Base-by-base conservation (phyloP, 2,888 invertebrate species). In the Gari tellinella region DNA sequence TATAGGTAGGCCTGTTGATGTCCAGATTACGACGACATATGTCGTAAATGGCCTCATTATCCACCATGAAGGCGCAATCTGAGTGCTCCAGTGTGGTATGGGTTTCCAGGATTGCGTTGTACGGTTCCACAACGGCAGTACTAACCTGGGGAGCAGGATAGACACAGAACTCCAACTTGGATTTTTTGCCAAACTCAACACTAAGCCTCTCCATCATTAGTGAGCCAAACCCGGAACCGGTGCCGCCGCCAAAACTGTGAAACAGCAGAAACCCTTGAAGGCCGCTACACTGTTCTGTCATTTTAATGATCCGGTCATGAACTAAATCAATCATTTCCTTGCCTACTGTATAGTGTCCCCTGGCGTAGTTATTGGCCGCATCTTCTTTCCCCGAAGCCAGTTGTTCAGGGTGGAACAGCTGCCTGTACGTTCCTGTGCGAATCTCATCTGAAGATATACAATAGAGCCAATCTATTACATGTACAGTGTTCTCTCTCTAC, bases 51-150 rank as follows among this genome's bases (percentile, higher is more conserved):
- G n/a, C n/a, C n/a, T n/a, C n/a, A n/a, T n/a, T n/a, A n/a, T n/a
- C n/a, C n/a, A 95, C 97, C 70, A 97, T 96, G 94, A 98, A 98
- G 56, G 97, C 97, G 92, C 97, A 98, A 94, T 97, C 97, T 0
- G 97, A 97, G 93, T 97, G 98, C 92, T 98, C 97, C 78, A 94
- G 85, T 70, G 98, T 98, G 4, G 67, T 67, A 26, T 67, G 67
- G 17, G 67, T 67, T 2, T 58, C 60, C 60, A 67, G 56, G 23
- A 67, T 53, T 19, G 67, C 58, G 73, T 67, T 67, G 40, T 67
- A 67, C 5, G 67, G 67, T 40, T 67, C 67, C 2, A 67, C 60
- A 40, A 56, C 5, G 52, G 67, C 23, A 53, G 57, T 12, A 48
- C 60, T 23, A 38, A 67, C 23, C 48, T 46, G 31, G 52, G 38